Base-by-base conservation (phyloP, 1,140 invertebrate genomes). In the Drosophila rhopaloa region DNA sequence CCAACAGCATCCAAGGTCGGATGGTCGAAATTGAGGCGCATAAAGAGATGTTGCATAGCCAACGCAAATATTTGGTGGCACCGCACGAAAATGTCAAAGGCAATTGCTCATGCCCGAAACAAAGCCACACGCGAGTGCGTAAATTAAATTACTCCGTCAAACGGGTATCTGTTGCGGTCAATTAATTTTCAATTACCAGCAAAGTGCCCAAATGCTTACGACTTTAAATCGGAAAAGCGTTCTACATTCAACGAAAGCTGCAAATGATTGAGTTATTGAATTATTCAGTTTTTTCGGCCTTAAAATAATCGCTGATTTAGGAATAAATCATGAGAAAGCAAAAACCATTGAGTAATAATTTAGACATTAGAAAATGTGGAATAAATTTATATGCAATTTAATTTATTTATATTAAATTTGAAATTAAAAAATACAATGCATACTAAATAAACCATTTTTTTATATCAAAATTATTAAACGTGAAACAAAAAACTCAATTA, bases 21-120 rank as follows among this genome's bases (percentile, higher is more conserved):
- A 7, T 24, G 46, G 11, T n/a, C 24, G 10, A 41, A 58, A 35
- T 47, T 9, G 56, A 32, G 16, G 6, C 7, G 35, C 43, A 57
- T 40, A 40, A 59, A 35, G 40, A 63, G 27, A 44, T 38, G 48
- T 29, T 54, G 47, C 47, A 58, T 40, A 29, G 32, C 47, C 46
- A 80, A 78, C 24, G 59, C 57, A 85, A 85, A 85, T 81, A 85
- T 85, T 86, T 86, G 76, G 81, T 68, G 44, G 14, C 65, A 13
- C 32, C 37, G 65, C 16, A 53, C 62, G 35, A 67, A 78, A 75
- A 56, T 76, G 51, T 62, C 75, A 77, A 77, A 53, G 61, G 44
- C 73, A 70, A 77, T 77, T 57, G 66, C 29, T 67, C 70, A 65
- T 27, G 16, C 56, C 38, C 19, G n/a, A 43, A 13, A 24, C 29